These are phyloP conservation scores for Tokudaia tokunoshimensis DNA, from an alignment of 2,797 vertebrate species.

Conservation along the genomic window DNA sequence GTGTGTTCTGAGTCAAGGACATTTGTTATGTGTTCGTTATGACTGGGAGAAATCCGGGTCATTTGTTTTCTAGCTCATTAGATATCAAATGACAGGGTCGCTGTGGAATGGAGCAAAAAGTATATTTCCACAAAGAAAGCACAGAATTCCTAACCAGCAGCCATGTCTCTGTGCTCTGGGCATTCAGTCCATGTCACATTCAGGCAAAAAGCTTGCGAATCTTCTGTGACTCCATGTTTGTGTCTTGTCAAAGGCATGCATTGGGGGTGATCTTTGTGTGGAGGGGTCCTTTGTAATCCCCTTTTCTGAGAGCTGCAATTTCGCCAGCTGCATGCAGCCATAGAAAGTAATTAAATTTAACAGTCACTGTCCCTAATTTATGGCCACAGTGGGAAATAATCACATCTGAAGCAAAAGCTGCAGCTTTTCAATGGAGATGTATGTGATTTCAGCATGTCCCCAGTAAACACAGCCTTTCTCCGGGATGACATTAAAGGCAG, in stretches of 20 bases:
- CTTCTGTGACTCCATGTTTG: neutral
- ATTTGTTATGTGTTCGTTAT: neutral
- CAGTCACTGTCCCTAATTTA: constrained; percentile 57
- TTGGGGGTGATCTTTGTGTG: neutral
- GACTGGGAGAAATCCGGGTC: neutral
- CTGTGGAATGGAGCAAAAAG: neutral
- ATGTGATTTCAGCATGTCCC: neutral
- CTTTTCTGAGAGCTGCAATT: constrained; percentile 3
- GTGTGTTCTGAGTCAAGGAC: neutral
- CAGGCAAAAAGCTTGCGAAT: neutral
- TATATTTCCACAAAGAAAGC: neutral
- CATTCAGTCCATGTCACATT: neutral
- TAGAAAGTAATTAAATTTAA: constrained; percentile 74
- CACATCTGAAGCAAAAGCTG: constrained; percentile 62
- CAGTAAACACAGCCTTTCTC: neutral
- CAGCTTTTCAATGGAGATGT: constrained; percentile 58
- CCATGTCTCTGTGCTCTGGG: neutral
- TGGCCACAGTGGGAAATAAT: constrained; percentile 52
- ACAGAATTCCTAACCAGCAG: neutral
- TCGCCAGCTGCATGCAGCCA: constrained; percentile 59
- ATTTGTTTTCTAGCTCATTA: constrained; percentile 12
- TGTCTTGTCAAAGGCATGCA: neutral
- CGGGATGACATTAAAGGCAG: neutral
- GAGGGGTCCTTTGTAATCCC: neutral
- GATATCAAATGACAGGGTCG: neutral